These are phyloP conservation scores for Dolichoris vasculosae DNA, from an alignment of 1,140 invertebrate genomes.

Conservation along the genomic window DNA sequence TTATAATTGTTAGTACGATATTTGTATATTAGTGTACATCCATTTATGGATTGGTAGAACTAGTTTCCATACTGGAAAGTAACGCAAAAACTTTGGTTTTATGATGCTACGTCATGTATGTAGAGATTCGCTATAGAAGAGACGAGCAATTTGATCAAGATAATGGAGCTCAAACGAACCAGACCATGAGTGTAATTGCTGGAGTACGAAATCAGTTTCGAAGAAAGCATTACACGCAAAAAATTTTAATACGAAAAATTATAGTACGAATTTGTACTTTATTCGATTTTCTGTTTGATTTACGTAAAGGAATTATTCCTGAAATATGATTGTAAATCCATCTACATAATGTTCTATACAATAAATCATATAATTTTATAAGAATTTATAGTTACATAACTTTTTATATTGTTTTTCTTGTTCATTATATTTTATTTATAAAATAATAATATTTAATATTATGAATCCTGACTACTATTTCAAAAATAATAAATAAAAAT, in stretches of 20 bases:
- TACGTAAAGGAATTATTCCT: not conserved
- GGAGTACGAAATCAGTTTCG: conserved; percentile 42
- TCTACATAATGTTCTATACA: too few relatives aligned
- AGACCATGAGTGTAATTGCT: conserved; percentile 37
- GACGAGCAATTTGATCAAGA: conserved; percentile 45
- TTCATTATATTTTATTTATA: too few relatives aligned
- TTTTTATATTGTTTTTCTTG: too few relatives aligned
- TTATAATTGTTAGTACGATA: too few relatives aligned
- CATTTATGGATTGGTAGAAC: conserved; percentile 21
- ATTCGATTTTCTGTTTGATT: conserved; percentile 6
- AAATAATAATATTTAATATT: too few relatives aligned
- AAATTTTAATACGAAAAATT: conserved; percentile 49
- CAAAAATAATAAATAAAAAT: too few relatives aligned
- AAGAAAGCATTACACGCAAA: not conserved
- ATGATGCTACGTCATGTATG: not conserved
- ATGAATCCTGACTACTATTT: too few relatives aligned
- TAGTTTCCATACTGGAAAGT: not conserved
- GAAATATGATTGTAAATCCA: not conserved
- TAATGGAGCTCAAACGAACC: conserved; percentile 49
- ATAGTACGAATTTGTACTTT: conserved; percentile 36
- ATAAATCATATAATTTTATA: too few relatives aligned
- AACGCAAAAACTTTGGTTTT: too few relatives aligned
- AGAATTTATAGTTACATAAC: too few relatives aligned
- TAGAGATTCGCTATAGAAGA: conserved; percentile 21
- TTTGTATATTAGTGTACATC: not conserved